Conservation (phyloP, 1,140 invertebrate genomes). For the Oscheius sp. region DNA sequence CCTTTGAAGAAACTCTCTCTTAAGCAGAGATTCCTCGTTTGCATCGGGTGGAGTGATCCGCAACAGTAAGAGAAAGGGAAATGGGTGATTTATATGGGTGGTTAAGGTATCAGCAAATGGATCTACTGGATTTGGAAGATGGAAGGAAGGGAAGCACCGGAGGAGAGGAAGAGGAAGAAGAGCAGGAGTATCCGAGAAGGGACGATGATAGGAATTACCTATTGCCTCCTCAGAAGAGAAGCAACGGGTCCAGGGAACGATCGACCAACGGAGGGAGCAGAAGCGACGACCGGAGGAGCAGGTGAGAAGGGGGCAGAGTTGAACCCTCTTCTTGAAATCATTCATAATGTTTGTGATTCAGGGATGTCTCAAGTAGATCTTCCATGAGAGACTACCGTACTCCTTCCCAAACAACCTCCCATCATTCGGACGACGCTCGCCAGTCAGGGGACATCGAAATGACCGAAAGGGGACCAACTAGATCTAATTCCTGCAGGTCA, state of each 20-base stretch:
- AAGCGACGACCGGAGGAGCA: background rate
- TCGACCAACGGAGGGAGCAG: background rate
- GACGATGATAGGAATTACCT: background rate
- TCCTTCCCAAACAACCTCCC: too few species aligned
- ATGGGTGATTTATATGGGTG: constrained; percentile 13
- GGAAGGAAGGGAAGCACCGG: background rate
- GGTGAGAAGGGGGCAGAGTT: background rate
- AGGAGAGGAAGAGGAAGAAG: background rate
- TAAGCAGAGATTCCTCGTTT: constrained; percentile 33
- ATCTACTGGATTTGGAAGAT: background rate
- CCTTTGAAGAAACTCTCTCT: constrained; percentile 15
- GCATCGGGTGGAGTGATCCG: constrained; percentile 33
- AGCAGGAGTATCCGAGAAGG: background rate
- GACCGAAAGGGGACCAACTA: background rate
- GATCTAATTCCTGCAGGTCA: background rate
- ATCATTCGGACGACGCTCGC: too few species aligned
- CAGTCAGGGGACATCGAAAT: background rate
- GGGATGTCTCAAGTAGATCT: background rate
- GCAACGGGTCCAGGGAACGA: background rate
- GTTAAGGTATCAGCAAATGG: background rate
- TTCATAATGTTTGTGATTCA: background rate
- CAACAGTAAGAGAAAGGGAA: constrained; percentile 11
- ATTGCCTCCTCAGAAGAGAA: background rate
- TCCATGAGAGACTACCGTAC: background rate
- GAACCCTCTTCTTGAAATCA: background rate